Percentiles rank a stretch among this genome's conserved stretches.
These are phyloP conservation scores for Dromaius novaehollandiae DNA, from an alignment of 2,113 vertebrate genomes.

Conservation along the genomic window DNA sequence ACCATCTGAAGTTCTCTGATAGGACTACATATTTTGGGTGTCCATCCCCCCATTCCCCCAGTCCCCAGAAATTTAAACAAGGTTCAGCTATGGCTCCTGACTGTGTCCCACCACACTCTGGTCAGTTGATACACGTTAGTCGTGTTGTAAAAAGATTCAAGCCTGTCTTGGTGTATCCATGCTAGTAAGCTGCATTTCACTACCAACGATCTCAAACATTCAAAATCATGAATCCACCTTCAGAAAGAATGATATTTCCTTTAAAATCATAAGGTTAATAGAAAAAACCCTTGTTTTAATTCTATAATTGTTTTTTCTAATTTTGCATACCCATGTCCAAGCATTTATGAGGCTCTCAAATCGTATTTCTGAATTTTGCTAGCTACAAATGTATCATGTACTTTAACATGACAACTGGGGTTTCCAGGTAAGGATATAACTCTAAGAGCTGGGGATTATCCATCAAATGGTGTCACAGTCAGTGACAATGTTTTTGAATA, in stretches of 20 bases:
- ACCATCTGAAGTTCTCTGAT: background rate
- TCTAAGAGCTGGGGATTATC: conserved; percentile 7
- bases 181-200: background rate
- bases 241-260: background rate
- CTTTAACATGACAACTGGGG: background rate
- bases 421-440: conserved; percentile 5
- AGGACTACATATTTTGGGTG: background rate
- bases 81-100: background rate
- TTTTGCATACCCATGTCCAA: background rate
- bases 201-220: background rate
- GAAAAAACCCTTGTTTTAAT: background rate
- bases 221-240: background rate
- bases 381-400: background rate
- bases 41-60: background rate
- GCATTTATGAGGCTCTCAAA: background rate
- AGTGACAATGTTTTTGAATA: background rate
- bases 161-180: background rate
- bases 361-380: background rate
- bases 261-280: background rate
- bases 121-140: background rate
- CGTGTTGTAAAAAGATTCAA: background rate
- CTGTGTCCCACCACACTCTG: background rate
- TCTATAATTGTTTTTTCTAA: background rate
- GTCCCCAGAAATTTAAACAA: background rate
- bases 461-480: background rate